A percentile compares a stretch with the other conserved stretches of the same genome.
phyloP scores from a whole-genome alignment of 2,797 vertebrate species.

The Chelon auratus region DNA sequence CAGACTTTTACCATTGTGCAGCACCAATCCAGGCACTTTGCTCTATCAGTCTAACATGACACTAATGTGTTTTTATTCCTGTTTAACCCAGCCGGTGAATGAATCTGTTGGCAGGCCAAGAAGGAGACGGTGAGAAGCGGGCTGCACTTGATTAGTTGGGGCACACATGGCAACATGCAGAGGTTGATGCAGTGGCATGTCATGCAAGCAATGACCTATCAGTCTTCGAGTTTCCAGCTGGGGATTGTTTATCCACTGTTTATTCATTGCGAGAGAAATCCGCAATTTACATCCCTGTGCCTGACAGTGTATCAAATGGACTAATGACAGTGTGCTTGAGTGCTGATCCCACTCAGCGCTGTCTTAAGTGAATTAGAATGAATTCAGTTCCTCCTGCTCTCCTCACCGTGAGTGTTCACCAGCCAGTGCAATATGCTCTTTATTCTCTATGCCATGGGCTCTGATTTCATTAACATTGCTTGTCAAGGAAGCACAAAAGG shows the following conservation, averaged over 20 bases:
- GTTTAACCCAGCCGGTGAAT: conserved; percentile 95
- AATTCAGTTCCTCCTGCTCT: conserved; percentile 59
- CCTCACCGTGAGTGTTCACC: conserved; percentile 54
- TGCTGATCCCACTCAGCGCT: conserved; percentile 68
- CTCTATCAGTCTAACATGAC: conserved; percentile 98
- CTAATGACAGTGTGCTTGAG: conserved; percentile 72
- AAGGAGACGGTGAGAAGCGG: conserved; percentile 90
- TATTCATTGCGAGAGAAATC: conserved; percentile 79
- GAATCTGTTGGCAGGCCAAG: conserved; percentile 93
- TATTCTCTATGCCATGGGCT: conserved; percentile 70
- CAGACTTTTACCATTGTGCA: conserved; percentile 91
- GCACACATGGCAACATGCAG: conserved; percentile 92
- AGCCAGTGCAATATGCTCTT: conserved; percentile 66
- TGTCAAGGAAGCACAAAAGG: conserved; percentile 79
- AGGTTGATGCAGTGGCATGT: conserved; percentile 92
- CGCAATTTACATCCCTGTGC: conserved; percentile 84
- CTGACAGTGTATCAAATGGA: conserved; percentile 74
- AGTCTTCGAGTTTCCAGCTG: conserved; percentile 90
- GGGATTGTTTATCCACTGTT: conserved; percentile 89
- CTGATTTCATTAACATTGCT: conserved; percentile 83
- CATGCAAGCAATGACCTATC: conserved; percentile 91
- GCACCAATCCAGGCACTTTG: conserved; percentile 91
- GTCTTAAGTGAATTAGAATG: conserved; percentile 78
- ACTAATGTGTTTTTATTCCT: conserved; percentile 97
- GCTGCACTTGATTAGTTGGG: conserved; percentile 95